Evolutionary conservation across 2,113 vertebrate species (phyloP).

Genomic region (Fukomys damarensis): DNA sequence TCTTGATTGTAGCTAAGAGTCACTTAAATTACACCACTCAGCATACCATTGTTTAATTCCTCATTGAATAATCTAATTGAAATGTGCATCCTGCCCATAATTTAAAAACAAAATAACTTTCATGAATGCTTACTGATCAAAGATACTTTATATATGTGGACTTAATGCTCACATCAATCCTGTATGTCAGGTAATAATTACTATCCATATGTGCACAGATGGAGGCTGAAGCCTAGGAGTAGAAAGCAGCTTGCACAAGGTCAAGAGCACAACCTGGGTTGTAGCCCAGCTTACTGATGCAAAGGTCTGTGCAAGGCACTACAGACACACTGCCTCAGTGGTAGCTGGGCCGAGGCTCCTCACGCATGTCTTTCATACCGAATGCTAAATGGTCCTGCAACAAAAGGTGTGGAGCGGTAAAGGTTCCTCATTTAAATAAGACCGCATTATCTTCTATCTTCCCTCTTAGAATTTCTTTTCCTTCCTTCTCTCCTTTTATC

Average conservation of each 20-base stretch:
- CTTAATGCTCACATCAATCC: neutral
- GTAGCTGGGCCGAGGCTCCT: neutral
- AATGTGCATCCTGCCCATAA: neutral
- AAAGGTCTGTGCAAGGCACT: rapidly evolving
- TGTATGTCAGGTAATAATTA: neutral
- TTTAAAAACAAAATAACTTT: neutral
- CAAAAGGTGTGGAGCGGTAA: neutral
- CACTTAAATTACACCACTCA: neutral
- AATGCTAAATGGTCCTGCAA: neutral
- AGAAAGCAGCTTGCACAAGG: neutral
- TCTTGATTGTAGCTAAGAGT: neutral
- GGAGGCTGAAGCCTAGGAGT: neutral
- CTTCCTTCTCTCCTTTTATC: no score
- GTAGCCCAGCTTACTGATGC: rapidly evolving
- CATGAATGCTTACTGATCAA: neutral
- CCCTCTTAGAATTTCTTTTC: neutral
- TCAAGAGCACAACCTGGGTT: neutral
- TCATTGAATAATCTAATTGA: neutral
- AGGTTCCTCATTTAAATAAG: neutral
- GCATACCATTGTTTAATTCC: neutral
- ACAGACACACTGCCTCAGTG: rapidly evolving
- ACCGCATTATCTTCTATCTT: neutral
- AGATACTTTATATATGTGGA: neutral
- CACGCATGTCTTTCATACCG: neutral
- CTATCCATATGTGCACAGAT: neutral